Conservation (phyloP, 1,140 invertebrate species). For the Cepaea nemoralis region DNA sequence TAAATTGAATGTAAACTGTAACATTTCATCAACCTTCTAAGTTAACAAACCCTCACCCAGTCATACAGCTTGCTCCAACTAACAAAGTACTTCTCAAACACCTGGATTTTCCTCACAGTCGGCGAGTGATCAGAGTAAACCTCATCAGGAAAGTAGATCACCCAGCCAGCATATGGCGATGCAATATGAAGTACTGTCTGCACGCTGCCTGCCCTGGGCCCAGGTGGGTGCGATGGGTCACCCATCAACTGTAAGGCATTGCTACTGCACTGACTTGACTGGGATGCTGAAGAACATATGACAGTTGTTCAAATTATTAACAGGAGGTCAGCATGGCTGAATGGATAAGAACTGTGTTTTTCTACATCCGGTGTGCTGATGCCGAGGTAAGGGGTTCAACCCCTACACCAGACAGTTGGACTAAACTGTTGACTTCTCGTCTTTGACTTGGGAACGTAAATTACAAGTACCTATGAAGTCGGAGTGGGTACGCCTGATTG, state of each 20-base stretch:
- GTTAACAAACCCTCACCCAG: constrained; percentile 62
- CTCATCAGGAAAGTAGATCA: constrained; percentile 79
- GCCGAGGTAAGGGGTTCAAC: too few relatives aligned
- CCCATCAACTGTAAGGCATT: neutral
- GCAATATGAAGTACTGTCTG: constrained; percentile 62
- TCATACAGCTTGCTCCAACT: constrained; percentile 62
- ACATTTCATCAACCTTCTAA: too few relatives aligned
- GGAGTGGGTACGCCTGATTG: too few relatives aligned
- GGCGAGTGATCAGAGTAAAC: constrained; percentile 62
- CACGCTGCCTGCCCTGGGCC: constrained; percentile 40
- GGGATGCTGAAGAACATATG: neutral
- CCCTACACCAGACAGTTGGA: neutral
- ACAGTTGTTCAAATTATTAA: neutral
- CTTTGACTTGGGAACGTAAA: neutral
- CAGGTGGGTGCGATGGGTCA: neutral
- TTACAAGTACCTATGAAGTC: too few relatives aligned
- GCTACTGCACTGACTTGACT: neutral
- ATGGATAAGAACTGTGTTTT: neutral
- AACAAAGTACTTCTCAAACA: constrained; percentile 68
- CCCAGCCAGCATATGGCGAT: constrained; percentile 78
- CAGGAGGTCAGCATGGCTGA: neutral
- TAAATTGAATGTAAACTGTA: too few relatives aligned
- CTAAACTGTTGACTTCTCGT: neutral
- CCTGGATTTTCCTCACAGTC: constrained; percentile 57
- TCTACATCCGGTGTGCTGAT: neutral